Conservation (phyloP, 2,888 invertebrate species). For the Aphelenchoides bicaudatus region DNA sequence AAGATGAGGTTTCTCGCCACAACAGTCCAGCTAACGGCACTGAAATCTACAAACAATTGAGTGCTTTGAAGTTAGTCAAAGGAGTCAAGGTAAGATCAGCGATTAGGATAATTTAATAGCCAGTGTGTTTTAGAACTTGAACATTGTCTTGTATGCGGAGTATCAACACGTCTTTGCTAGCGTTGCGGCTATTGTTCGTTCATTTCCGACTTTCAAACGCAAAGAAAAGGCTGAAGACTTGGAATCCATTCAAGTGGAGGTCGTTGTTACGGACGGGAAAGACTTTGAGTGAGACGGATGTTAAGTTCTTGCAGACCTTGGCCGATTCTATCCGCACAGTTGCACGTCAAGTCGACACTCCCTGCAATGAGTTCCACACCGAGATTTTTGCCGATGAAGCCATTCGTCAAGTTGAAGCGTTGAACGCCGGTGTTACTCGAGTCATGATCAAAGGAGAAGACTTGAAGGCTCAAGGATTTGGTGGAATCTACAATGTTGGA, state of each 20-base stretch:
- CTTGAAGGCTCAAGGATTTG: slow-evolving; percentile 73
- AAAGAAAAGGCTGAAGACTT: slow-evolving; percentile 62
- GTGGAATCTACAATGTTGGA: slow-evolving; percentile 79
- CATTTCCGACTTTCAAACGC: slow-evolving; percentile 73
- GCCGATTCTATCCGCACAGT: slow-evolving; percentile 50
- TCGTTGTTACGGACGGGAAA: slow-evolving; percentile 41
- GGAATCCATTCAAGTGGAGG: slow-evolving; percentile 44
- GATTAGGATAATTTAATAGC: slow-evolving; percentile 6
- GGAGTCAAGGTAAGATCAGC: slow-evolving; percentile 33
- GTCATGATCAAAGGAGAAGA: slow-evolving; percentile 69
- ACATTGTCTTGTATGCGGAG: slow-evolving; percentile 43
- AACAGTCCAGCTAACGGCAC: slow-evolving; percentile 46
- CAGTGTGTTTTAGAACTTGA: slow-evolving; percentile 37
- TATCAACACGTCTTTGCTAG: slow-evolving; percentile 75
- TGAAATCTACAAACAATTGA: slow-evolving; percentile 40
- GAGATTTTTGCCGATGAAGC: slow-evolving; percentile 72
- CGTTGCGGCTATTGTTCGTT: slow-evolving; percentile 76
- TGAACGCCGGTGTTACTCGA: slow-evolving; percentile 31
- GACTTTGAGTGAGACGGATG: slow-evolving; percentile 47
- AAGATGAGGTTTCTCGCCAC: slow-evolving; percentile 39
- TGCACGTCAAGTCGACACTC: slow-evolving; percentile 74
- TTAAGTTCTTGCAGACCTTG: slow-evolving; percentile 57
- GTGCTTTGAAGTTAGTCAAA: slow-evolving; percentile 24
- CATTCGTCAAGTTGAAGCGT: slow-evolving; percentile 38
- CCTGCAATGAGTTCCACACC: slow-evolving; percentile 72